Percentiles rank a stretch among this genome's conserved stretches.
Conservation (phyloP, 2,113 vertebrate genomes). For the Ondatra zibethicus region DNA sequence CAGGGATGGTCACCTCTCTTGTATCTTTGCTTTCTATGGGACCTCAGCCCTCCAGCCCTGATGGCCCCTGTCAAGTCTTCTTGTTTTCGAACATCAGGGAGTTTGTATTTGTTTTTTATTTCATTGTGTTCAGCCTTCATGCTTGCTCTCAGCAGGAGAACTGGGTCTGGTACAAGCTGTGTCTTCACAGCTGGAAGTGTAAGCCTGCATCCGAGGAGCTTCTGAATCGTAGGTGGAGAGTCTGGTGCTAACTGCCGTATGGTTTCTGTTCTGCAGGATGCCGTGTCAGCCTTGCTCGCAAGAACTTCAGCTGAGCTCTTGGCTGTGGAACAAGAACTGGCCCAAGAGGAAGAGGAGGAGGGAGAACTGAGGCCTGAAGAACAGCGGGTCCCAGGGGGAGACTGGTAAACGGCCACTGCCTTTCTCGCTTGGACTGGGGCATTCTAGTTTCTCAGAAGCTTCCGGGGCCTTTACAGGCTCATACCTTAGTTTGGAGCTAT, state of each 20-base stretch:
- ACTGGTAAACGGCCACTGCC: constrained; percentile 85
- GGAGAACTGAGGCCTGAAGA: constrained; percentile 70
- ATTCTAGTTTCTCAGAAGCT: neutral
- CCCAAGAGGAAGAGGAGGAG: constrained; percentile 83
- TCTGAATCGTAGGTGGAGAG: neutral
- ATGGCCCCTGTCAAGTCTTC: neutral
- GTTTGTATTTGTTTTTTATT: constrained; percentile 30
- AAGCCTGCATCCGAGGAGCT: neutral
- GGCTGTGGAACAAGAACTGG: constrained; percentile 90
- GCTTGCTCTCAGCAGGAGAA: constrained; percentile 14
- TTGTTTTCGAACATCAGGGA: neutral
- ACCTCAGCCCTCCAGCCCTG: neutral
- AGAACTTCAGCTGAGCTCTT: constrained; percentile 91
- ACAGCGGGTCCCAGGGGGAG: constrained; percentile 63
- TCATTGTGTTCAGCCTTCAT: neutral
- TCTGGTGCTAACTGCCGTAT: neutral
- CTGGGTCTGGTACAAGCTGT: neutral
- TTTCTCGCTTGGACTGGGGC: neutral
- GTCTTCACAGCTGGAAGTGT: neutral
- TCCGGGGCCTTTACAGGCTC: neutral
- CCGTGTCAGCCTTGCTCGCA: constrained; percentile 90
- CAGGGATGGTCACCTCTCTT: neutral
- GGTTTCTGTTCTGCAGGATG: constrained; percentile 84
- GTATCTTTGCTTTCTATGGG: neutral
- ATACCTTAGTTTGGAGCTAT: neutral